Conservation (phyloP, 2,113 vertebrate genomes). For the Proterorhinus semilunaris region DNA sequence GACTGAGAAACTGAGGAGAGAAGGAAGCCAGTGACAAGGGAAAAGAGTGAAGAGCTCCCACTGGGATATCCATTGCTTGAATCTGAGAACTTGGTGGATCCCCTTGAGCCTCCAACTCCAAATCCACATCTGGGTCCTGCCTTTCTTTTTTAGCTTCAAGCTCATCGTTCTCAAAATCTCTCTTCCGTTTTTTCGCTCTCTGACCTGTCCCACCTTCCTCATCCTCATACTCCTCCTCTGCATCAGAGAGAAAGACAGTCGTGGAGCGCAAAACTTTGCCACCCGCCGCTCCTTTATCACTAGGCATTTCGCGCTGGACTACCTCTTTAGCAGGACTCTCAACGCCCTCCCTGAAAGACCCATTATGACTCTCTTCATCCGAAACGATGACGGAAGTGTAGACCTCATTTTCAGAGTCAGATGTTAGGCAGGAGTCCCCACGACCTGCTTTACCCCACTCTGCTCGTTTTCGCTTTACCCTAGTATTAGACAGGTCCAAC, state of each 20-base stretch:
- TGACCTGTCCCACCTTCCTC: constrained; percentile 61
- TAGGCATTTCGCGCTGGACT: constrained; percentile 44
- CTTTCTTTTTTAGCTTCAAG: constrained; percentile 71
- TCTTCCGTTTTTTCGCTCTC: constrained; percentile 63
- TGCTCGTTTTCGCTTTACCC: constrained; percentile 54
- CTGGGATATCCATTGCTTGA: constrained; percentile 52
- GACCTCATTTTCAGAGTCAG: constrained; percentile 77
- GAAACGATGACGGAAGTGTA: constrained; percentile 80
- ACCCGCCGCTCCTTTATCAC: constrained; percentile 62
- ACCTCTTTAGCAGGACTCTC: constrained; percentile 67
- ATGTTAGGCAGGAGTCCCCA: constrained; percentile 71
- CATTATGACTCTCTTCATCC: constrained; percentile 76
- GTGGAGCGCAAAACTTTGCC: constrained; percentile 79
- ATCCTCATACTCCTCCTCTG: constrained; percentile 78
- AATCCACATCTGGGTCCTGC: constrained; percentile 72
- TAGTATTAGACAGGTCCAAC: constrained; percentile 73
- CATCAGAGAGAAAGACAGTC: constrained; percentile 79
- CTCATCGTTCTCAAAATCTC: constrained; percentile 67
- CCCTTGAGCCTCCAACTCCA: constrained; percentile 76
- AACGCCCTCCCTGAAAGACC: constrained; percentile 58
- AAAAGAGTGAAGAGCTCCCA: constrained; percentile 67
- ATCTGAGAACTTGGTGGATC: constrained; percentile 72
- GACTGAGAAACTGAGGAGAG: constrained; percentile 73
- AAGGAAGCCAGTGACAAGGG: constrained; percentile 74
- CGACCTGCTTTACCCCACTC: constrained; percentile 51